Base-by-base conservation (phyloP, 2,113 vertebrate species). In the Physeter macrocephalus region DNA sequence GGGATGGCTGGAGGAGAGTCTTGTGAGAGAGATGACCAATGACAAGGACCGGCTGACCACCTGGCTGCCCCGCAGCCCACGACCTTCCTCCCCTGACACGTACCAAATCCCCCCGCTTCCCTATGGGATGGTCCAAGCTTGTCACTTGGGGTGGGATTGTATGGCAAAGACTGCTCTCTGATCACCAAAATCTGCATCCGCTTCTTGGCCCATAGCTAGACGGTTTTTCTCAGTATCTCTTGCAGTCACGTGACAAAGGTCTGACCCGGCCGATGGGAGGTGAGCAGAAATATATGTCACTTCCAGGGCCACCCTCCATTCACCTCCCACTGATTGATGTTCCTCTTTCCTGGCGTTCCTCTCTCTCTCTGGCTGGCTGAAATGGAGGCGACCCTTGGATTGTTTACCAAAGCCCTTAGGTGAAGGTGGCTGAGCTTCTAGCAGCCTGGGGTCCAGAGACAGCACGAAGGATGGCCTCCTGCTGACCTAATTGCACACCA, bases 271-370 rank as follows among this genome's bases (percentile, higher is more conserved):
- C 39, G 6, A 2, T 10, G 34, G 49, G 59, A 54, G 3, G 54
- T 6, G 25, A 39, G 69, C 31, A 84, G 39, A 82, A 34, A n/a
- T 7, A 49, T 4, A 11, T 4, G 3, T 7, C 59, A 13, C 29
- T 11, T 15, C 18, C 0, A 2, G 4, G 5, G 14, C 41, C 0
- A 0, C 7, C 31, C n/a, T 25, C 34, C 0, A 54, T 21, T 5
- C 59, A 41, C 5, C 20, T 49, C 23, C 12, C 2, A 4, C 18
- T 4, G 52, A n/a, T 4, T 4, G 52, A n/a, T 4, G 3, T 3
- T 9, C 27, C 43, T 41, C 52, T 64, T 49, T 52, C 34, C 29
- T 31, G 25, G 11, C 1, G 2, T 36, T 67, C 17, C 41, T 90
- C 49, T 78, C 72, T 13, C 36, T 90, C 49, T 78, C 72, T 17